Conservation (phyloP, 2,113 vertebrate species). For the Clupea harengus region DNA sequence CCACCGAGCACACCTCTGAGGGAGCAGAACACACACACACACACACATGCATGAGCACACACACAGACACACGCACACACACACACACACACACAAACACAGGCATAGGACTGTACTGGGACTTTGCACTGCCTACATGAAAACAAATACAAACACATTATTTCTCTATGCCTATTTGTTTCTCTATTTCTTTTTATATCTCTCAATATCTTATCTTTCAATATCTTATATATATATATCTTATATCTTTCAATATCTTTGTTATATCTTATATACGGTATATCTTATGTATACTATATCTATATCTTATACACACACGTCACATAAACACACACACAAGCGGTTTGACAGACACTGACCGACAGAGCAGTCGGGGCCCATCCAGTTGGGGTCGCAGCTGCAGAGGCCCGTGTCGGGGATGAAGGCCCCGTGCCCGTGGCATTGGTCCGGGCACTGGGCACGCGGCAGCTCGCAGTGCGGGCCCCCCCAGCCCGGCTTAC, state of each 20-base stretch:
- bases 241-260: not conserved
- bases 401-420: constrained; percentile 92
- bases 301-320: not conserved
- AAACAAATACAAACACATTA: too few species aligned
- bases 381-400: constrained; percentile 97
- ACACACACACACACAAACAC: not conserved
- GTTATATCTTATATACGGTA: not conserved
- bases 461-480: constrained; percentile 90
- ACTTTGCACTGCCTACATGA: too few species aligned
- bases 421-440: constrained; percentile 93
- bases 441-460: constrained; percentile 95
- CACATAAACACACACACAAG: not conserved
- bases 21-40: not conserved
- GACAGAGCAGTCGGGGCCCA: constrained; percentile 96
- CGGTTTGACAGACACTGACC: constrained; percentile 71
- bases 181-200: not conserved
- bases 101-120: too few species aligned
- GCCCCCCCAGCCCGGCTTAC: constrained; percentile 96
- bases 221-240: not conserved
- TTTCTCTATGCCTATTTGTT: too few species aligned
- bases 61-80: not conserved
- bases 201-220: not conserved
- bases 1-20: constrained; percentile 96
- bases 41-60: not conserved
- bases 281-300: not conserved